Evolutionary conservation across 2,888 invertebrate species (phyloP).

Genomic region (Steinernema scapterisci): DNA sequence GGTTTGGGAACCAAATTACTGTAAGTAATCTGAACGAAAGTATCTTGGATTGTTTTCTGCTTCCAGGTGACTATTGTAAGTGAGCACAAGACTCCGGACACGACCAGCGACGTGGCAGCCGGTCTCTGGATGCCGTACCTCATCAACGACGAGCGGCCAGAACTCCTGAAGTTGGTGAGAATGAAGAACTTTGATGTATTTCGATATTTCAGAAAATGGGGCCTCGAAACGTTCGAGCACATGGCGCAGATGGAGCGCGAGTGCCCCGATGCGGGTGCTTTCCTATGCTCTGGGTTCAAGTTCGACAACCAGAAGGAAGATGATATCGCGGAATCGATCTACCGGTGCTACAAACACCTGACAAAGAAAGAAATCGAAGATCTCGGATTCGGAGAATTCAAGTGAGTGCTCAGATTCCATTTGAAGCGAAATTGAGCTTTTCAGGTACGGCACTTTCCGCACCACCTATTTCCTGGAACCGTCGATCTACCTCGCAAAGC

Average conservation of each 20-base stretch:
- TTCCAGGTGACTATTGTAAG: conserved; percentile 11
- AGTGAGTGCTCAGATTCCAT: background rate
- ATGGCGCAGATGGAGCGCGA: conserved; percentile 30
- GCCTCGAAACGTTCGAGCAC: conserved; percentile 13
- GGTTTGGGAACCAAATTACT: background rate
- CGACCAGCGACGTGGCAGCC: conserved; percentile 22
- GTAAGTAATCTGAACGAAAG: background rate
- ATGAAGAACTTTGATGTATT: background rate
- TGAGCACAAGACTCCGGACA: conserved; percentile 4
- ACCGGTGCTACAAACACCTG: conserved; percentile 3
- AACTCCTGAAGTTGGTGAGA: background rate
- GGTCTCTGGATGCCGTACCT: conserved; percentile 27
- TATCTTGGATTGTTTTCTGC: background rate
- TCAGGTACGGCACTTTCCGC: conserved; percentile 24
- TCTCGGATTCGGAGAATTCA: conserved; percentile 17
- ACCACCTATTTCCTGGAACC: conserved; percentile 21
- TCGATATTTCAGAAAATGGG: conserved; percentile 8
- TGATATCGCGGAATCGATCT: background rate
- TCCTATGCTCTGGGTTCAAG: conserved; percentile 5
- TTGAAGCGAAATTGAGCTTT: background rate
- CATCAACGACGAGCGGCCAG: conserved; percentile 20
- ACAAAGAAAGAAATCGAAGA: conserved; percentile 5
- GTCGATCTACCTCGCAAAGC: background rate
- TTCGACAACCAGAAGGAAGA: background rate
- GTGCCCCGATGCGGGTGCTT: background rate